Evolutionary conservation across 2,113 vertebrate genomes (phyloP), one percentile per base, ranked within the genome.

Genomic region (Eclectus roratus): DNA sequence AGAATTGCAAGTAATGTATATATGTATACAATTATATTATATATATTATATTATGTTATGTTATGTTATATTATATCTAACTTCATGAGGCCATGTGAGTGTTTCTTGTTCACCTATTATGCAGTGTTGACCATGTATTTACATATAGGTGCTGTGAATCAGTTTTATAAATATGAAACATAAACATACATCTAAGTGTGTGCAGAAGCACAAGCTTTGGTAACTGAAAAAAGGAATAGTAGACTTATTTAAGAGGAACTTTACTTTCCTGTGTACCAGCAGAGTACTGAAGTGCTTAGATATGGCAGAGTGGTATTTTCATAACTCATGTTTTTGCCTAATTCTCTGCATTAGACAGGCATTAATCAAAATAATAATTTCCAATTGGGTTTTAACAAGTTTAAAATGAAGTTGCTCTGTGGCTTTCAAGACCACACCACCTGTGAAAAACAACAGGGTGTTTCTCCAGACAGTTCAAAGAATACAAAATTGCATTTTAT

Each of bases 361-460:
- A 27, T 78, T 64, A 94, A 63, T 85, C 37, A 37, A 37, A 93
- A 94, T 64, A 91, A 71, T 69, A 74, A 87, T 93, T 91, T 91
- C 37, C 70, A 68, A 86, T 81, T 5, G 5, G 23, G n/a, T 68
- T 91, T 93, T 86, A 74, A 74, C 37, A 61, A 89, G 43, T 60
- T 68, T 65, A 74, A 81, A 87, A 74, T 23, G 2, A 89, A 93
- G 37, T 65, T 68, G 18, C 39, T 84, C 68, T 85, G 65, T 7
- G 8, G 81, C 33, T 93, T 91, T 64, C 43, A 80, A 84, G 72
- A 61, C 43, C 1, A 0, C 81, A 92, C 74, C 47, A 91, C 66
- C 52, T 85, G 70, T 89, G 86, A 79, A 91, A 93, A 91, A 72
- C 25, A 88, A 52, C 20, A 84, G 78, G 43, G 28, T 88, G 23